Conservation (phyloP, 2,113 vertebrate species). For the Charina bottae region DNA sequence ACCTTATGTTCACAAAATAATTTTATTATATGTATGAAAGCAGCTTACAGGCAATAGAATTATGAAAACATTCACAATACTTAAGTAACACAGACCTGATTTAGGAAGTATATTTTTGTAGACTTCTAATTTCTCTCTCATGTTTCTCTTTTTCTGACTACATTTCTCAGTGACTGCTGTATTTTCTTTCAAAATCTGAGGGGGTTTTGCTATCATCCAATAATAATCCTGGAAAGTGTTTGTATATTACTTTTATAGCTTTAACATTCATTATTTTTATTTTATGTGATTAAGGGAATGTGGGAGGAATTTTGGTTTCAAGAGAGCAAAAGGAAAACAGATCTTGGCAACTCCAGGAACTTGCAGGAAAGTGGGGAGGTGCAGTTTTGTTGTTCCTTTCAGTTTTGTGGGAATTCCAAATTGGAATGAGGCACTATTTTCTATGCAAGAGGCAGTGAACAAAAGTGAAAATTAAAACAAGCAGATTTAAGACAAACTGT, state of each 20-base stretch:
- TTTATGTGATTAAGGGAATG: slow-evolving; percentile 51
- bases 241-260: slow-evolving; percentile 47
- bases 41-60: slow-evolving; percentile 80
- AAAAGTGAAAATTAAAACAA: slow-evolving; percentile 51
- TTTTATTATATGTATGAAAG: slow-evolving; percentile 83
- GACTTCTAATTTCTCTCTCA: slow-evolving; percentile 46
- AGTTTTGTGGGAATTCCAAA: slow-evolving; percentile 38
- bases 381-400: slow-evolving; percentile 37
- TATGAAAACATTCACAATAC: slow-evolving; percentile 78
- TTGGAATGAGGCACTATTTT: slow-evolving; percentile 66
- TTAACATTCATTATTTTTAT: slow-evolving; percentile 49
- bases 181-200: slow-evolving; percentile 49
- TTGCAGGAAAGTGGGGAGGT: neutral
- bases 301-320: slow-evolving; percentile 30
- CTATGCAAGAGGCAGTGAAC: slow-evolving; percentile 42
- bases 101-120: slow-evolving; percentile 64
- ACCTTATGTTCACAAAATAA: slow-evolving; percentile 81
- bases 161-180: slow-evolving; percentile 41
- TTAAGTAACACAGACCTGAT: slow-evolving; percentile 73
- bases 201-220: slow-evolving; percentile 48
- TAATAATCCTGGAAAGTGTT: slow-evolving; percentile 46
- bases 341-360: slow-evolving; percentile 42
- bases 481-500: neutral
- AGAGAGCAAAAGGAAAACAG: slow-evolving; percentile 49
- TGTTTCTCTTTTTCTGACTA: slow-evolving; percentile 63